Conservation (phyloP, 2,888 invertebrate species). For the Danaus chrysippus region DNA sequence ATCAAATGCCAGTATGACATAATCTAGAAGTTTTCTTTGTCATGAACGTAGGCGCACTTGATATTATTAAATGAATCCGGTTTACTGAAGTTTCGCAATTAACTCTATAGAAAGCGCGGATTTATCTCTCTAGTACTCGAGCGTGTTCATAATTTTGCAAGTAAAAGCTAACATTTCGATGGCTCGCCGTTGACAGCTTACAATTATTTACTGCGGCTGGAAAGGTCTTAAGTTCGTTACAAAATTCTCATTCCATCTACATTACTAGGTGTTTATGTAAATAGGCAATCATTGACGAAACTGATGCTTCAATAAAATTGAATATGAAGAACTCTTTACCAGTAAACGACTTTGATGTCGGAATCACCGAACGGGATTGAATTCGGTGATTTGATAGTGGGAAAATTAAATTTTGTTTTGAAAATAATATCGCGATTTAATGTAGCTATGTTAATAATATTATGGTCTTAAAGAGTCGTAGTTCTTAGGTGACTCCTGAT, state of each 20-base stretch:
- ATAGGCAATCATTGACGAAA: slow-evolving; percentile 21
- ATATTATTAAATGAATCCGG: slow-evolving; percentile 17
- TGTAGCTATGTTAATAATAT: neutral
- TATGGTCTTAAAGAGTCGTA: neutral
- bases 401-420: neutral
- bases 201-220: slow-evolving; percentile 21
- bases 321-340: neutral
- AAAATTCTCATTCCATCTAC: slow-evolving; percentile 19
- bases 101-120: slow-evolving; percentile 24
- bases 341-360: no score
- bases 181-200: slow-evolving; percentile 15
- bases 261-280: slow-evolving; percentile 20
- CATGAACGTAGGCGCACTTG: slow-evolving; percentile 5
- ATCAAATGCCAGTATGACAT: neutral
- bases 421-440: neutral
- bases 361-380: no score
- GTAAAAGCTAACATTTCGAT: slow-evolving; percentile 18
- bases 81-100: slow-evolving; percentile 20
- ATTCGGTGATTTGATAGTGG: no score
- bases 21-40: neutral
- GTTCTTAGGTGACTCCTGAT: slow-evolving; percentile 11
- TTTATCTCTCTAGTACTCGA: slow-evolving; percentile 14
- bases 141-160: slow-evolving; percentile 22
- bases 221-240: slow-evolving; percentile 19
- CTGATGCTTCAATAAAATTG: slow-evolving; percentile 1